Evolutionary conservation across 1,140 invertebrate species (phyloP).

Genomic region (Pseudachorutes palmiensis): DNA sequence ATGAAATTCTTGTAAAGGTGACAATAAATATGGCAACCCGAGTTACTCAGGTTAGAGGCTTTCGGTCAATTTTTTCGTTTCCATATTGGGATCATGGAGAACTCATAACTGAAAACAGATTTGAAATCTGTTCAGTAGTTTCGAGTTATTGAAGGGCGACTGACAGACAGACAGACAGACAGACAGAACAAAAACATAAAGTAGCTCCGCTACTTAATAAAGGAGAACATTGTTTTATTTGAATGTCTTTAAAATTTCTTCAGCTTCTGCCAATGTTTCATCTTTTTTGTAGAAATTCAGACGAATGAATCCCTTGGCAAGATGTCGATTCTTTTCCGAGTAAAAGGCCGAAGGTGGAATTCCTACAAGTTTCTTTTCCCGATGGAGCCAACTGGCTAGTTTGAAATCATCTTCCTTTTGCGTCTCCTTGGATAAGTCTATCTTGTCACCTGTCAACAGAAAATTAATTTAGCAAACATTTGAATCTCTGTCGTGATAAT

Average conservation of each 20-base stretch:
- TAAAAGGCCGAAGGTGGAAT: constrained; percentile 96
- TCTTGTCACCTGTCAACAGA: constrained; percentile 47
- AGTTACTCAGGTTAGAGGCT: too few species aligned
- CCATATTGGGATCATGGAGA: too few species aligned
- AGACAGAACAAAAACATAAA: too few species aligned
- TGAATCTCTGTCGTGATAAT: background rate
- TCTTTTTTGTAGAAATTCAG: constrained; percentile 41
- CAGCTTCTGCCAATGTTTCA: constrained; percentile 25
- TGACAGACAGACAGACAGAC: constrained; percentile 96
- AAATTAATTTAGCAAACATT: background rate
- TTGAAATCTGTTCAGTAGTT: constrained; percentile 78
- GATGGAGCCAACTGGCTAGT: constrained; percentile 92
- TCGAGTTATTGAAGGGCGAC: constrained; percentile 57
- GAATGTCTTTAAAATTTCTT: constrained; percentile 16
- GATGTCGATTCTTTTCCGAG: constrained; percentile 63
- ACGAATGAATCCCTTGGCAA: constrained; percentile 79
- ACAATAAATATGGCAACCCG: too few species aligned
- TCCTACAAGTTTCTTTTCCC: constrained; percentile 81
- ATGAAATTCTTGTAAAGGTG: too few species aligned
- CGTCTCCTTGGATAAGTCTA: constrained; percentile 54
- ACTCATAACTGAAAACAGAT: constrained; percentile 58
- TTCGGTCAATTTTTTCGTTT: too few species aligned
- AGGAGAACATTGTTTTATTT: background rate
- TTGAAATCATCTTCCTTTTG: constrained; percentile 64
- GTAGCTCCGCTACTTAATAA: background rate